phyloP scores from a whole-genome alignment of 2,888 invertebrate species.

The Scaptomyza caliginosa region DNA sequence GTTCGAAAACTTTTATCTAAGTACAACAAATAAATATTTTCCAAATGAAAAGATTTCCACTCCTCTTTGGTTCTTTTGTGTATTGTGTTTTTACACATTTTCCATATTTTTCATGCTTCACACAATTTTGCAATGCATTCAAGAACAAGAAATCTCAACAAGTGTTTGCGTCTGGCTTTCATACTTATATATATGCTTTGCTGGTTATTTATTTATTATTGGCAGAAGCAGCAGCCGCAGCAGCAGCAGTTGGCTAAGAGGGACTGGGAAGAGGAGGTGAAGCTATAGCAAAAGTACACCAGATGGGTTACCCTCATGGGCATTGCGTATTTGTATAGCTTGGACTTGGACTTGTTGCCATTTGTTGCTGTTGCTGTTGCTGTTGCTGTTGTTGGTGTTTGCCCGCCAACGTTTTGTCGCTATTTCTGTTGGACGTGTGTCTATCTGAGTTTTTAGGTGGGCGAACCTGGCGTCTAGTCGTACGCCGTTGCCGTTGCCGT shows the following conservation, averaged over 20 bases:
- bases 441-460: conserved; percentile 60
- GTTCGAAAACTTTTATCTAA: too few species aligned
- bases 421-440: conserved; percentile 42
- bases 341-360: conserved; percentile 69
- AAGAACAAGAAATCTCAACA: conserved; percentile 33
- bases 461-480: conserved; percentile 67
- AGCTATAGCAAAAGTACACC: not conserved
- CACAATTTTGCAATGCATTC: conserved; percentile 24
- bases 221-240: conserved; percentile 18
- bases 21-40: too few species aligned
- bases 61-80: not conserved
- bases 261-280: too few species aligned
- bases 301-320: conserved; percentile 37
- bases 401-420: conserved; percentile 47
- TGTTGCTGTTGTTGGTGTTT: conserved; percentile 17
- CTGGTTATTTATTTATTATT: conserved; percentile 42
- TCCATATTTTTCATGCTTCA: conserved; percentile 5
- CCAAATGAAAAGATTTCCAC: not conserved
- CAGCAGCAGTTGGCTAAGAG: too few species aligned
- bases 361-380: conserved; percentile 9
- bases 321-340: conserved; percentile 33
- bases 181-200: conserved; percentile 18
- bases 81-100: not conserved
- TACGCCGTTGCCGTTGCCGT: conserved; percentile 35
- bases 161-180: conserved; percentile 58